Evolutionary conservation across 1,140 invertebrate genomes (phyloP).

Genomic region (Cephus cinctus): DNA sequence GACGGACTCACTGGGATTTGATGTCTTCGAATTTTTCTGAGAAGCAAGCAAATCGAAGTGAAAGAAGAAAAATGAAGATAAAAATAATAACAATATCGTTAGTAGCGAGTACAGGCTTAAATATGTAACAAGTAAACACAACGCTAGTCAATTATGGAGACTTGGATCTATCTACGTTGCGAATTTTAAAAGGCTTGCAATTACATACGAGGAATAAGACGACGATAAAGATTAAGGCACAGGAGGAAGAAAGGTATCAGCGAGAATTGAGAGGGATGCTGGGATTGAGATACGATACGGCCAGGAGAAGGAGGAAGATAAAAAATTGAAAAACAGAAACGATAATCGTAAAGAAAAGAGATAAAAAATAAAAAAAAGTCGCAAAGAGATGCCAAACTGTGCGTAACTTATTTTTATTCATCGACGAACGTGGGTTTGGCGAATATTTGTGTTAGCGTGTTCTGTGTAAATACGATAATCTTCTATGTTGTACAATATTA

Average conservation of each 20-base stretch:
- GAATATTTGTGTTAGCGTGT: constrained; percentile 19
- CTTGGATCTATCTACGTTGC: constrained; percentile 19
- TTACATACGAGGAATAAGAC: no score
- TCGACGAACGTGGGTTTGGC: constrained; percentile 23
- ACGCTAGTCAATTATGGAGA: constrained; percentile 52
- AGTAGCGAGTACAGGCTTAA: not conserved
- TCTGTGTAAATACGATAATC: constrained; percentile 29
- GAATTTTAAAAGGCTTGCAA: constrained; percentile 6
- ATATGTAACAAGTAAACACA: constrained; percentile 10
- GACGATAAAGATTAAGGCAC: no score
- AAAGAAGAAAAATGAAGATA: no score
- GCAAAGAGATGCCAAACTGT: constrained; percentile 27
- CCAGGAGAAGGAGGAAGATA: no score
- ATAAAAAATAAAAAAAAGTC: constrained; percentile 2
- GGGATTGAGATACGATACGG: no score
- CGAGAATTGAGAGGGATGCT: no score
- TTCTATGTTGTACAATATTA: no score
- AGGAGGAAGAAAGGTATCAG: no score
- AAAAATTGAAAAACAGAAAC: no score
- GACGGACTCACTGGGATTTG: no score
- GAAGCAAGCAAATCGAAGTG: no score
- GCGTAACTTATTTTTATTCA: constrained; percentile 35
- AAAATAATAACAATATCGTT: not conserved
- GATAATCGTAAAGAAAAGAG: constrained; percentile 3
- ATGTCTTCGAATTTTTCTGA: no score